Evolutionary conservation across 2,888 invertebrate genomes (phyloP), one percentile per base, ranked within the genome.

Genomic region (Deilephila elpenor): DNA sequence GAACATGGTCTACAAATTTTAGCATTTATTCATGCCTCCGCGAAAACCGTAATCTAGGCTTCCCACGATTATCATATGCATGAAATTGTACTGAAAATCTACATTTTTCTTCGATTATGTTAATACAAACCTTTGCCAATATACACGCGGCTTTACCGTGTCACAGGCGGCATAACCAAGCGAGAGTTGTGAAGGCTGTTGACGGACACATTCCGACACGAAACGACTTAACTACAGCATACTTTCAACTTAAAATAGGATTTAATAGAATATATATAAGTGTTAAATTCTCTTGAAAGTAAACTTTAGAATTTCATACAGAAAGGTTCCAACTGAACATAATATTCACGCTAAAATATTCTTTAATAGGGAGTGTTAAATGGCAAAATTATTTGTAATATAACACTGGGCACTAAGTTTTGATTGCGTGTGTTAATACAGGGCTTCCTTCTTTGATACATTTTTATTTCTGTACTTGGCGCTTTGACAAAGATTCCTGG

Each of bases 141-240:
- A 67, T 88, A 82, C 76, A 80, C 73, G 29, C 25, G 51, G 74
- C 86, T 77, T 86, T 85, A 82, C 61, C 75, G 76, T 74, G 73
- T 70, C 73, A 80, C 75, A 78, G 75, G 74, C 80, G 80, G 78
- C 82, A 82, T 84, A 85, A 83, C 83, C 80, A 85, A 85, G 84
- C 82, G 82, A 85, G 84, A 86, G 83, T 78, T 75, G 71, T 78
- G 86, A 89, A 87, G 89, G 88, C 85, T 89, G 79, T 81, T 77
- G 61, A 75, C 75, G 73, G 78, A 74, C 74, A 67, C 72, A 20
- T 61, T 44, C 19, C 72, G 19, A 56, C 44, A 14, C 34, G 74
- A 74, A 86, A 83, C 29, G 77, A 59, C 79, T 7, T 76, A 79
- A 78, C 72, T 71, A 11, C 14, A 17, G 3, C 32, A 6, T 6